These are phyloP conservation scores for Leucosticte australis DNA, from an alignment of 2,113 vertebrate genomes.

Conservation along the genomic window DNA sequence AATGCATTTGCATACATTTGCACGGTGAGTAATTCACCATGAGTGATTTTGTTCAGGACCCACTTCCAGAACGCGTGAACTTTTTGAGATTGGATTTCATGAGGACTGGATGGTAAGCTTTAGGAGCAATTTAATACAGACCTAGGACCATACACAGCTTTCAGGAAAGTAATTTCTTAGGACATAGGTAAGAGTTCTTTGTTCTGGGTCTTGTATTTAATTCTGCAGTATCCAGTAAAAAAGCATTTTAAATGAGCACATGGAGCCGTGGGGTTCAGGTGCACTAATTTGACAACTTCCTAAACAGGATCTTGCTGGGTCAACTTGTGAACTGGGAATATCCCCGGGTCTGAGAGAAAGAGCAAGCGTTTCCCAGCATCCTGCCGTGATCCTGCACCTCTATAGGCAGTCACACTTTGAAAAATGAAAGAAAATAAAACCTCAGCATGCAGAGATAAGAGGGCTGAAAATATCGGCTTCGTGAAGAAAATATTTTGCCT, in stretches of 20 bases:
- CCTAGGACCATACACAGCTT: neutral
- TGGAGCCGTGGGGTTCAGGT: neutral
- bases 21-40: neutral
- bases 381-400: neutral
- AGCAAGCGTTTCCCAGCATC: neutral
- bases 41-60: neutral
- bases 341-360: neutral
- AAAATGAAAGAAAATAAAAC: conserved; percentile 52
- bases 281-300: conserved; percentile 10
- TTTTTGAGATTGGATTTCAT: conserved; percentile 23
- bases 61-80: neutral
- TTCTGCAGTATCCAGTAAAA: neutral
- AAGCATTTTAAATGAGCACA: neutral
- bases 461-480: neutral
- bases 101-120: neutral
- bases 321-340: neutral
- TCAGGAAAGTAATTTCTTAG: neutral
- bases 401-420: neutral
- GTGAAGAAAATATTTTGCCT: neutral
- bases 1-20: conserved; percentile 48
- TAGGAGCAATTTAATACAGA: neutral
- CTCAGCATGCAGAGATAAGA: conserved; percentile 20
- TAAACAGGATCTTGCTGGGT: conserved; percentile 23
- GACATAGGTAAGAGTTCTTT: neutral
- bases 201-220: neutral